phyloP scores from a whole-genome alignment of 2,113 vertebrate species.

The Poeciliopsis occidentalis region DNA sequence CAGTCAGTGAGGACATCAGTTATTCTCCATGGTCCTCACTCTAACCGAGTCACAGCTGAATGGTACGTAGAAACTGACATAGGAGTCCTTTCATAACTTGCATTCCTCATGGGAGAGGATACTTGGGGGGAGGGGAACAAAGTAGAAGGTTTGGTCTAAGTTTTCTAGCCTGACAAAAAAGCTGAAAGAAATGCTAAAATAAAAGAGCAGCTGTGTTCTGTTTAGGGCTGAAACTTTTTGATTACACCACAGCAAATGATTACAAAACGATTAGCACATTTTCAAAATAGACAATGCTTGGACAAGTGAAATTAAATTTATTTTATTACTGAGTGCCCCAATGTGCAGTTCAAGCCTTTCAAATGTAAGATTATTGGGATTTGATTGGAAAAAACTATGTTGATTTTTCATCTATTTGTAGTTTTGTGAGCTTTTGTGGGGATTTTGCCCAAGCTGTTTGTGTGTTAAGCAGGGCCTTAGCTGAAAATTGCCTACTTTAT shows the following conservation, averaged over 20 bases:
- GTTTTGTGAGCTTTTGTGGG: too few relatives aligned
- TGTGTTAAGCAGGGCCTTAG: too few relatives aligned
- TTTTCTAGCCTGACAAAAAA: slow-evolving; percentile 17
- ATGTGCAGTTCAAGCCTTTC: too few relatives aligned
- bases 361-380: too few relatives aligned
- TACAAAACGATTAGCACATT: neutral
- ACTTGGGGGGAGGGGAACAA: slow-evolving; percentile 65
- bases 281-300: neutral
- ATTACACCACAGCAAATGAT: neutral
- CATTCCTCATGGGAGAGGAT: slow-evolving; percentile 67
- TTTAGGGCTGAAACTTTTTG: neutral
- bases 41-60: slow-evolving; percentile 68
- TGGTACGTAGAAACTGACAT: slow-evolving; percentile 65
- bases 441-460: too few relatives aligned
- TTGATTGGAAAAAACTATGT: too few relatives aligned
- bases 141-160: slow-evolving; percentile 31
- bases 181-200: slow-evolving; percentile 13
- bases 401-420: too few relatives aligned
- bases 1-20: slow-evolving; percentile 25
- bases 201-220: neutral
- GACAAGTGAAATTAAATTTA: too few relatives aligned
- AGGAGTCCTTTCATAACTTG: slow-evolving; percentile 73
- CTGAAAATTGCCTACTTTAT: too few relatives aligned
- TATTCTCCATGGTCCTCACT: slow-evolving; percentile 31
- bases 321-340: too few relatives aligned